A percentile compares a stretch with the other conserved stretches of the same genome.
Evolutionary conservation across 2,888 invertebrate species (phyloP).

Genomic region (Trypoxylon attenuatum): DNA sequence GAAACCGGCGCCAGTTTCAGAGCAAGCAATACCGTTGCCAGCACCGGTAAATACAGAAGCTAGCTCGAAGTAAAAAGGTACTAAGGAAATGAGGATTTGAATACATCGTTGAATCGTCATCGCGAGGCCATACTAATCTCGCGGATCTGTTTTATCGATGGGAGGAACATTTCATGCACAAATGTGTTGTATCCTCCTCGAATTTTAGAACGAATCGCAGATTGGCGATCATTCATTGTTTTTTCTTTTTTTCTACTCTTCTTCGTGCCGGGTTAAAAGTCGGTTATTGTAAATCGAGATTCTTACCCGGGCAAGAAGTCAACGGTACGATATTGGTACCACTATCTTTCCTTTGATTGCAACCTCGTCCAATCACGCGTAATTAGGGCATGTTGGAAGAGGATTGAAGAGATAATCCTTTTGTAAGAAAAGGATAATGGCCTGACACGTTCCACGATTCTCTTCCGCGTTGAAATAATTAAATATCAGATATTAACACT

Average conservation of each 20-base stretch:
- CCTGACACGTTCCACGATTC: too few species aligned
- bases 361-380: background rate
- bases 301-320: slow-evolving; percentile 1
- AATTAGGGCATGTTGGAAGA: too few species aligned
- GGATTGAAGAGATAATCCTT: too few species aligned
- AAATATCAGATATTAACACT: background rate
- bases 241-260: background rate
- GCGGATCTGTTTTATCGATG: background rate
- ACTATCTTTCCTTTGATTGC: background rate
- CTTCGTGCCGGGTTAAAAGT: slow-evolving; percentile 9
- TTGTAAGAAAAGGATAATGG: too few species aligned
- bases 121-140: background rate
- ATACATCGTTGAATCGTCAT: background rate
- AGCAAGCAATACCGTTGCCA: slow-evolving; percentile 69
- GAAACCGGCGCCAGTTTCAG: slow-evolving; percentile 63
- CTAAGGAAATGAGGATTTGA: background rate
- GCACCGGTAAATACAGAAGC: slow-evolving; percentile 52
- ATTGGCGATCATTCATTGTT: background rate
- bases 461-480: too few species aligned
- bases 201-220: background rate
- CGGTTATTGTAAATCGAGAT: slow-evolving; percentile 27
- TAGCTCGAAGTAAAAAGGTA: slow-evolving; percentile 31
- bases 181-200: background rate
- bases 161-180: background rate
- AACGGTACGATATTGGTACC: background rate